Conservation (phyloP, 1,140 invertebrate species). For the Helicoverpa zea region DNA sequence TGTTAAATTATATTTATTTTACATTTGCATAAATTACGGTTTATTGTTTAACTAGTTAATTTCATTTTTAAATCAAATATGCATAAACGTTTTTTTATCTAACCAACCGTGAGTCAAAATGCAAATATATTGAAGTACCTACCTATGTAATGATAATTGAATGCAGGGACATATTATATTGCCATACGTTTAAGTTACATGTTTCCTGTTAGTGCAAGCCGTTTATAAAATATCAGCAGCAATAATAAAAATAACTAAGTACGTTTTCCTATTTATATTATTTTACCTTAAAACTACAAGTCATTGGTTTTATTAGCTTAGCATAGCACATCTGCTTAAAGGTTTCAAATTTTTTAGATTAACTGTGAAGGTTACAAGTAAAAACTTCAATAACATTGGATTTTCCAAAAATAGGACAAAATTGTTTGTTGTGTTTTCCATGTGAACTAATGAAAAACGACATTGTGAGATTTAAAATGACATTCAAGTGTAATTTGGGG, state of each 20-base stretch:
- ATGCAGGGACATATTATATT: constrained; percentile 2
- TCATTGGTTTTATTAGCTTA: neutral
- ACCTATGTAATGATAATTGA: neutral
- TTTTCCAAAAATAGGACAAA: neutral
- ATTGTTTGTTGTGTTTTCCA: constrained; percentile 2
- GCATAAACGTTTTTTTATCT: neutral
- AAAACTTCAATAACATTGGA: constrained; percentile 1
- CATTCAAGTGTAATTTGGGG: neutral
- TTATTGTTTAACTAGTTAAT: constrained; percentile 22
- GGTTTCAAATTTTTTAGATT: neutral
- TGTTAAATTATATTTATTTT: constrained; percentile 30
- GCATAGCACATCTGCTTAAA: neutral
- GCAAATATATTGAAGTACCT: neutral
- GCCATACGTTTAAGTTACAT: neutral
- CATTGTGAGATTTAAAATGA: neutral
- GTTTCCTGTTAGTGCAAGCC: neutral
- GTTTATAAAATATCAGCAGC: neutral
- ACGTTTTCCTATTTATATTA: neutral
- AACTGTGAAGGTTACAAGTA: constrained; percentile 9
- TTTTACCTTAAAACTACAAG: neutral
- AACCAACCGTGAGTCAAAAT: neutral
- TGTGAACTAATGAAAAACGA: neutral
- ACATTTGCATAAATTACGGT: constrained; percentile 30
- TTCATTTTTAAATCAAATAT: constrained; percentile 27
- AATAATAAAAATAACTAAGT: neutral